Evolutionary conservation across 2,797 vertebrate genomes (phyloP).

Genomic region (Pipistrellus pipistrellus): DNA sequence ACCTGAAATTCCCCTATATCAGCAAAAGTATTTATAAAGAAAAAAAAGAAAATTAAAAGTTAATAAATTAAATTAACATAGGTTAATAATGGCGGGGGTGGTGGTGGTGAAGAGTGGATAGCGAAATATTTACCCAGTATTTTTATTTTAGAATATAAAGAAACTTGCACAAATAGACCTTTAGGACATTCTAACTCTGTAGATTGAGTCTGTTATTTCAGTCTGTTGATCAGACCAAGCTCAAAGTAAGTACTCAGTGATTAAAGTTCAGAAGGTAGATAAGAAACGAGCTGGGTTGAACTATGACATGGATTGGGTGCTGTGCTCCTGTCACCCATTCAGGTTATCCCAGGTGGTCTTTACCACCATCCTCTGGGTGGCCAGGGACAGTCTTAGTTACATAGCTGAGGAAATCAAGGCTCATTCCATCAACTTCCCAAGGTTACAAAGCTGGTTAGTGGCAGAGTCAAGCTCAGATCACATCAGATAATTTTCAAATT

Average conservation of each 20-base stretch:
- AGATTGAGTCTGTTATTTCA: background rate
- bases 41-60: conserved; percentile 2
- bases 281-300: background rate
- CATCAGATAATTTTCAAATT: background rate
- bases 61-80: conserved; percentile 42
- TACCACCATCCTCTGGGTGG: background rate
- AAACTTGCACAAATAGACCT: background rate
- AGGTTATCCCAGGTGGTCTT: background rate
- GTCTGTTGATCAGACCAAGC: background rate
- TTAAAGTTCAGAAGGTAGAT: background rate
- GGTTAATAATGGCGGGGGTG: background rate
- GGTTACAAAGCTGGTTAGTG: background rate
- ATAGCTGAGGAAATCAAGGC: background rate
- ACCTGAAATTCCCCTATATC: background rate
- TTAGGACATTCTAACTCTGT: background rate
- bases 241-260: background rate
- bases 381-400: background rate
- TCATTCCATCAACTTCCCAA: background rate
- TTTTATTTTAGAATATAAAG: conserved; percentile 42
- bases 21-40: background rate
- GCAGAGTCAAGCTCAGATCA: background rate
- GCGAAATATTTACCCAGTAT: conserved; percentile 23
- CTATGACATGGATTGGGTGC: background rate
- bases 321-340: background rate
- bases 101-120: background rate